Base-by-base conservation (phyloP, 1,140 invertebrate genomes). In the Diachasmimorpha longicaudata region DNA sequence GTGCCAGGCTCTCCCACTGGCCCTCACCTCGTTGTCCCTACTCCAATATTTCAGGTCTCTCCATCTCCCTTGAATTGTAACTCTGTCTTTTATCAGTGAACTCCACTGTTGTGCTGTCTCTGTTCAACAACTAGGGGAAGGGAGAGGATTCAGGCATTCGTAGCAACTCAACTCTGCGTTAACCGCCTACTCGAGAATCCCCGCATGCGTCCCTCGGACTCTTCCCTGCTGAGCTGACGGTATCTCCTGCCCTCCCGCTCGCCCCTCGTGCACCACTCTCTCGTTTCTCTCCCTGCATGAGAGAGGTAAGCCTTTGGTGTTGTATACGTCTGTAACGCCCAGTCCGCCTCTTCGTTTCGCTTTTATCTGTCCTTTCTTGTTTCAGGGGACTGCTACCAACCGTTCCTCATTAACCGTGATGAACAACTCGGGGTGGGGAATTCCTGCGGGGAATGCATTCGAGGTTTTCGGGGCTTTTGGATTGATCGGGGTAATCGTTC, bases 271-370 rank as follows among this genome's bases (percentile, higher is more conserved):
- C 31, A 55, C n/a, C 39, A 14, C 19, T 48, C 70, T 71, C 36
- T 70, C 68, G 66, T 36, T 31, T n/a, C 66, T 37, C 37, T 39
- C 36, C 42, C 42, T 70, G 68, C 68, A 16, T 39, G 36, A 23
- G 48, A 52, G 48, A 52, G 48, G 48, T 52, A 52, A 52, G 11
- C 48, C 16, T 10, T 52, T 52, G 48, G 48, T 52, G 48, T 52
- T 69, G 67, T 48, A 25, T 46, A 71, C 42, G 44, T 71, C 69
- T 46, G 69, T 44, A 71, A 71, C 69, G 69, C 69, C 69, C 69
- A 71, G 39, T 66, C 31, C 37, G 67, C 67, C 67, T 69, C n/a
- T 31, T 46, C 39, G 23, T 70, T 70, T 70, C 42, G 36, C 31
- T 19, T 44, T 37, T 44, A 70, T 70, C 19, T 46, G n/a, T 70